Evolutionary conservation across 2,797 vertebrate genomes (phyloP).

Genomic region (Capromys pilorides): DNA sequence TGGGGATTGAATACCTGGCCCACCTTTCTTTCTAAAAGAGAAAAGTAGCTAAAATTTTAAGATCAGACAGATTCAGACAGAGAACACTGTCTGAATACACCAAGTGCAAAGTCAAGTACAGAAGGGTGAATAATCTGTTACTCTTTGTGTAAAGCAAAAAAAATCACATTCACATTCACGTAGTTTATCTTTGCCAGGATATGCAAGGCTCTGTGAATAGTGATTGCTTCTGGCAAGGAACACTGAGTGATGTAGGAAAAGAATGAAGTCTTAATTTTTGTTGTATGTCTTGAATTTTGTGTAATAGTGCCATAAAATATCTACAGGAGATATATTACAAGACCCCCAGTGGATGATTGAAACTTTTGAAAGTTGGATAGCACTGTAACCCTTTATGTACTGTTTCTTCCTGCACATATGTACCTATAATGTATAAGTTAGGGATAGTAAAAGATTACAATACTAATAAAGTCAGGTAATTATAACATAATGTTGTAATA

Average conservation of each 20-base stretch:
- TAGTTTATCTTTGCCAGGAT: background rate
- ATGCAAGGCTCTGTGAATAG: background rate
- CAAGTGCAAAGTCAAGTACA: background rate
- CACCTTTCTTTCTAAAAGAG: background rate
- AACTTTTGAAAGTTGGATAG: background rate
- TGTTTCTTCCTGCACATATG: background rate
- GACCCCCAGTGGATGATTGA: background rate
- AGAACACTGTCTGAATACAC: background rate
- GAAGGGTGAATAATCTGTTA: background rate
- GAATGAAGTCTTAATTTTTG: background rate
- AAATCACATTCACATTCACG: background rate
- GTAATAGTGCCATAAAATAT: background rate
- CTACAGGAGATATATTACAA: background rate
- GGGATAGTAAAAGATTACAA: background rate
- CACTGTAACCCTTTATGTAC: background rate
- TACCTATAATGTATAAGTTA: background rate
- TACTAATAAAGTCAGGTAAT: background rate
- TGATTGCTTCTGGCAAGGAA: background rate
- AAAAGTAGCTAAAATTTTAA: background rate
- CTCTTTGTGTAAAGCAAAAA: background rate
- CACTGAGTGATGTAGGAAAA: background rate
- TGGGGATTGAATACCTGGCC: too few species aligned
- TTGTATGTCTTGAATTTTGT: background rate
- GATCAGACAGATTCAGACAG: background rate
- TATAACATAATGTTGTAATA: background rate